Evolutionary conservation across 2,113 vertebrate genomes (phyloP), one percentile per base, ranked within the genome.

Genomic region (Lipotes vexillifer): DNA sequence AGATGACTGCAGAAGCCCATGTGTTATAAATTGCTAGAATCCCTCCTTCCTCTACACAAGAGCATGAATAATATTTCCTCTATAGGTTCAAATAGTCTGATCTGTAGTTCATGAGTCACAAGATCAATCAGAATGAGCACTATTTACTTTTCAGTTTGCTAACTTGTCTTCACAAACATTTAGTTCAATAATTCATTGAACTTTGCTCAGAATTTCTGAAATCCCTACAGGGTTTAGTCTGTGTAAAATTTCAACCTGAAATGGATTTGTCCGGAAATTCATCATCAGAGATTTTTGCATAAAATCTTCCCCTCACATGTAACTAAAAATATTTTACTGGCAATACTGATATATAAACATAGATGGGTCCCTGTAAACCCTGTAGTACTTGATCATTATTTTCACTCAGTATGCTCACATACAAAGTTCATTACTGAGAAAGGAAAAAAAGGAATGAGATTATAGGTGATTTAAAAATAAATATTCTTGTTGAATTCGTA

Each of bases 181-280:
- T 90, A 85, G 46, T 36, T 96, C 59, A 74, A 89, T n/a, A 90
- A 33, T 8, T 81, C 38, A 90, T 6, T 90, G 36, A 92, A 55
- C 33, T 66, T 95, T 72, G 23, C 55, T 96, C 63, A 83, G 7
- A 93, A 46, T 80, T 90, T 95, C 46, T 46, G 92, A 77, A 96
- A 90, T 68, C 12, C 12, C 31, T 49, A 61, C 12, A 59, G 33
- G 31, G 18, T 71, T 75, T 69, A 41, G 33, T 46, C 46, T 81
- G 20, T 65, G 27, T 78, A n/a, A 89, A 88, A 78, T 90, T 91
- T 94, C 44, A 68, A 41, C 49, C 15, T 57, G 20, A 74, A 57
- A 44, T 95, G 7, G 25, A 83, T 94, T 68, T 94, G 10, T 29
- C 61, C 71, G 12, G 29, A 95, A 81, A 82, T 86, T 65, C 23